Evolutionary conservation across 2,797 vertebrate genomes (phyloP).

Genomic region (Anguilla megastoma): DNA sequence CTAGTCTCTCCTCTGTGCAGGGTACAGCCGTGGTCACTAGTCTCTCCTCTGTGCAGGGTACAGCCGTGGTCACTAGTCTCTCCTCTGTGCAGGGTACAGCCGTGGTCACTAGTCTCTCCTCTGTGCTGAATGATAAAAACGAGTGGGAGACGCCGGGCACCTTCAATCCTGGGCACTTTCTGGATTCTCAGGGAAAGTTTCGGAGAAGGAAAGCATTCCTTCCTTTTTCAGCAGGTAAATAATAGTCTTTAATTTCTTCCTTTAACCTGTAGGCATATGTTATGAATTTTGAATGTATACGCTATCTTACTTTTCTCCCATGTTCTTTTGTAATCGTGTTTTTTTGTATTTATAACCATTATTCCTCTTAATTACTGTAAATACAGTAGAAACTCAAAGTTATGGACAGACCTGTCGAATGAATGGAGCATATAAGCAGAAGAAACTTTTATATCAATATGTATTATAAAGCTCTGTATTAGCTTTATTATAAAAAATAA

Average conservation of each 20-base stretch:
- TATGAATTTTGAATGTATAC: not conserved
- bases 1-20: slow-evolving; percentile 62
- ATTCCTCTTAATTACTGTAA: not conserved
- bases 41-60: too few species aligned
- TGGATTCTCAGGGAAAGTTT: slow-evolving; percentile 69
- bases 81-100: slow-evolving; percentile 49
- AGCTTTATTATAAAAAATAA: too few species aligned
- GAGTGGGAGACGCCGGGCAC: slow-evolving; percentile 68
- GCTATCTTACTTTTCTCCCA: not conserved
- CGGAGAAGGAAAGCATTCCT: slow-evolving; percentile 66
- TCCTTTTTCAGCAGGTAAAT: slow-evolving; percentile 71
- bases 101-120: slow-evolving; percentile 53
- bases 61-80: too few species aligned
- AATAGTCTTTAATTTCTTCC: not conserved
- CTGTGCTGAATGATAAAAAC: slow-evolving; percentile 63
- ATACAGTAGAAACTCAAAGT: not conserved
- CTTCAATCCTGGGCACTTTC: slow-evolving; percentile 74
- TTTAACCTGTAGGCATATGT: not conserved
- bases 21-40: too few species aligned
- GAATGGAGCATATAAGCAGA: too few species aligned
- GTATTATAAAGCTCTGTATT: too few species aligned
- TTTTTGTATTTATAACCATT: not conserved
- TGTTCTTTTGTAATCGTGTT: not conserved
- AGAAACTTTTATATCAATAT: too few species aligned
- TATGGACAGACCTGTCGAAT: too few species aligned